Conservation (phyloP, 2,888 invertebrate genomes). For the Callyntrura sp. region DNA sequence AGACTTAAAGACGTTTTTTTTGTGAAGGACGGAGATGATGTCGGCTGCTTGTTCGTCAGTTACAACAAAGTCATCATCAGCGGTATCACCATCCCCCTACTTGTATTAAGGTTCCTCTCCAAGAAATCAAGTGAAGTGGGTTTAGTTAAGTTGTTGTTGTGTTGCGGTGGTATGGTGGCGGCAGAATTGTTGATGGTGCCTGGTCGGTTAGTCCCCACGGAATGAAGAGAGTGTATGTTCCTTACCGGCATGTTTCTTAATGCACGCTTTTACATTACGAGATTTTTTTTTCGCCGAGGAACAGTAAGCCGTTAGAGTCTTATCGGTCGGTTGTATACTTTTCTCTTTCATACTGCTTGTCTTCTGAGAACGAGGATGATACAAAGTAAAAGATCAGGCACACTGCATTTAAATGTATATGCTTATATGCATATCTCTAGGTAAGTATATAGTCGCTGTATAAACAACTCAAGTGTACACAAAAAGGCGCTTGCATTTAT, state of each 20-base stretch:
- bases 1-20: conserved; percentile 40
- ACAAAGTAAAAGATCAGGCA: too few species aligned
- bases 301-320: too few species aligned
- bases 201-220: neutral
- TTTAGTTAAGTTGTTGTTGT: conserved; percentile 58
- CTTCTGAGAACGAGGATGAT: too few species aligned
- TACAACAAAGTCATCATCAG: conserved; percentile 32
- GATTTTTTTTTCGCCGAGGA: conserved; percentile 16
- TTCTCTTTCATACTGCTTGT: neutral
- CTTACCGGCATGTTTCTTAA: neutral
- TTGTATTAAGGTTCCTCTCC: conserved; percentile 27
- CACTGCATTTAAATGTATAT: too few species aligned
- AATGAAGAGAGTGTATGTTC: neutral
- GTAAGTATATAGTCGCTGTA: neutral
- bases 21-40: conserved; percentile 43
- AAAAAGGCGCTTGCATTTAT: too few species aligned
- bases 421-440: neutral
- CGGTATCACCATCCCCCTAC: conserved; percentile 26
- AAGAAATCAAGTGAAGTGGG: conserved; percentile 67
- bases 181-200: neutral
- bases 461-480: too few species aligned
- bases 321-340: neutral
- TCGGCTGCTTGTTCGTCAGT: neutral
- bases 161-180: conserved; percentile 2
- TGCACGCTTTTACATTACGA: neutral